Conservation (phyloP, 2,113 vertebrate species). For the Desmodus rotundus region DNA sequence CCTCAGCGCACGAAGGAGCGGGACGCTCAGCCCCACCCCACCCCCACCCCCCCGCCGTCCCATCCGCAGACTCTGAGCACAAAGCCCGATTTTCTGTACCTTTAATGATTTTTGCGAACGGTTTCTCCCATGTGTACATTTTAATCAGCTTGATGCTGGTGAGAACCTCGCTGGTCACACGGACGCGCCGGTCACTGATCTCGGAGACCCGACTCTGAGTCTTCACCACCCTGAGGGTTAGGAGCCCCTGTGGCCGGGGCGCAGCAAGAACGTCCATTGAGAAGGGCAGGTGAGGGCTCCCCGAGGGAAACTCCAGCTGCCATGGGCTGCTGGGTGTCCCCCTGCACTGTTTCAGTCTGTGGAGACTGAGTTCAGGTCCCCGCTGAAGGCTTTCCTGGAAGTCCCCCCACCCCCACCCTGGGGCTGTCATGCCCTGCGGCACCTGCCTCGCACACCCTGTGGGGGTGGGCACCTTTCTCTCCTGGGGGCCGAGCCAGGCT, state of each 20-base stretch:
- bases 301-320: background rate
- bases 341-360: background rate
- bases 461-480: background rate
- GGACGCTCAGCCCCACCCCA: no score
- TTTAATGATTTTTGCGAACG: constrained; percentile 79
- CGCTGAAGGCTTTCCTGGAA: background rate
- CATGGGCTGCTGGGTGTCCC: background rate
- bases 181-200: constrained; percentile 79
- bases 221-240: background rate
- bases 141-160: constrained; percentile 87
- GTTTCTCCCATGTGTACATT: constrained; percentile 88
- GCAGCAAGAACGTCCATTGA: background rate
- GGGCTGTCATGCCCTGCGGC: no score
- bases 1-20: background rate
- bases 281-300: background rate
- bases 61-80: background rate
- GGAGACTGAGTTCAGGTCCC: background rate
- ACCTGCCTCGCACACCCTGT: background rate
- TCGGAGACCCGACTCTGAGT: background rate
- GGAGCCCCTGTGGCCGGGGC: background rate
- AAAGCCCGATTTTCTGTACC: constrained; percentile 63
- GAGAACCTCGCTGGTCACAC: constrained; percentile 83
- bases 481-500: background rate
- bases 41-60: no score
- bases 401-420: no score